Base-by-base conservation (phyloP, 2,113 vertebrate species). In the Physeter macrocephalus region DNA sequence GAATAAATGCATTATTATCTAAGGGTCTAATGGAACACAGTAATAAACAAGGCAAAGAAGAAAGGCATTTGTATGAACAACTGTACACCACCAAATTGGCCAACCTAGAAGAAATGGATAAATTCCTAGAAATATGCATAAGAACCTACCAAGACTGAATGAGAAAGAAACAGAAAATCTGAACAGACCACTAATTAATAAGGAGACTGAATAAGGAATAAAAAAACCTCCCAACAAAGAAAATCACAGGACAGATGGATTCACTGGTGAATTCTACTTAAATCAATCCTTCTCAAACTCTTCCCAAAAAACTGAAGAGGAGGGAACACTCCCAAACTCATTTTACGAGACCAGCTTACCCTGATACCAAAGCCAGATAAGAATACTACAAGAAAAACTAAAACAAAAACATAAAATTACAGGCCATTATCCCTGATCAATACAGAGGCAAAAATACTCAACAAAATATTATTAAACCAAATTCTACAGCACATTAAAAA, bases 41-140 rank as follows among this genome's bases (percentile, higher is more conserved):
- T 34, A 80, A 93, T 93, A 71, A 67, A n/a, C 21, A 93, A 62
- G 64, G 43, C 29, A 93, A 90, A 96, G 52, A 93, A 88, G 36
- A 85, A 61, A 61, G 41, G 41, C 14, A 62, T 34, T 82, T 69
- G 74, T 39, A 84, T 59, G 34, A 71, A 67, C 27, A 39, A 71
- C 10, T 52, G 23, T n/a, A 86, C 11, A 5, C 71, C 61, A 86
- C 39, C 52, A 43, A 52, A 95, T 4, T 66, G 93, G 57, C 41
- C 86, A 83, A 43, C 7, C 31, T 43, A 93, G 59, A 75, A 85
- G 59, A 62, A 85, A 85, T n/a, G 49, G 25, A 36, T 85, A 67
- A 67, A 77, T 69, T 57, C 80, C 69, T 49, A 67, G 80, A 77
- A 59, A 78, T 25, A 78, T 41, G 25, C 6, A 54, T 77, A 78